These are phyloP conservation scores for Vannuccia rotundouncinata DNA, from an alignment of 2,888 invertebrate species.

Conservation along the genomic window DNA sequence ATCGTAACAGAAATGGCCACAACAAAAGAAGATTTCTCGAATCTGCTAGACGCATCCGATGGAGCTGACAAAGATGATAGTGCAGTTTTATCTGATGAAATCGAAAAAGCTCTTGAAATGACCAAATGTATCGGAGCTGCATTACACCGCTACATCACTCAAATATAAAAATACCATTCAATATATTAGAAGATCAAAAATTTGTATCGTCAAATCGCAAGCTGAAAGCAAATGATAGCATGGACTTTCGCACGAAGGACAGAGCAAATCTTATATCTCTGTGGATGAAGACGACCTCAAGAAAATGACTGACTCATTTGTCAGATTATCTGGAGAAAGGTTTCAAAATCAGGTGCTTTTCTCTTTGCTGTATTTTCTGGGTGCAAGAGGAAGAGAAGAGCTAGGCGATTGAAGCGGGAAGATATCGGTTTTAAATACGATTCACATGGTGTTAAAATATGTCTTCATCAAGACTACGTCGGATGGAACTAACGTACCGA, in stretches of 20 bases:
- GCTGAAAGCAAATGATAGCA: constrained; percentile 1
- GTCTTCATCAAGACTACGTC: constrained; percentile 7
- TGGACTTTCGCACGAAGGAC: constrained; percentile 13
- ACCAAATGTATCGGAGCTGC: constrained; percentile 24
- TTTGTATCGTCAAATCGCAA: constrained; percentile 16
- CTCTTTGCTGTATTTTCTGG: neutral
- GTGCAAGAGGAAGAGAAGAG: constrained; percentile 14
- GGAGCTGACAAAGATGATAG: constrained; percentile 1
- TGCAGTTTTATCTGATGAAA: constrained; percentile 7
- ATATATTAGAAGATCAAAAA: constrained; percentile 5
- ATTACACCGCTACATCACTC: constrained; percentile 12
- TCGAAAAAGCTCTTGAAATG: constrained; percentile 9
- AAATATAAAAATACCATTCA: constrained; percentile 16
- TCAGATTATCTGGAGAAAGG: constrained; percentile 14
- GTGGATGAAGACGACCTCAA: constrained; percentile 12
- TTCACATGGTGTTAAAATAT: constrained; percentile 10
- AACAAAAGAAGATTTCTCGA: neutral
- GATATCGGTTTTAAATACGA: constrained; percentile 14
- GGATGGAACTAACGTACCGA: constrained; percentile 11
- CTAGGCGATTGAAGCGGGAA: constrained; percentile 15
- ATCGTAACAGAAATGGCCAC: neutral
- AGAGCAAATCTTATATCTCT: constrained; percentile 26
- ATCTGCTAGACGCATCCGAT: constrained; percentile 5
- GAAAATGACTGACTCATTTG: constrained; percentile 14
- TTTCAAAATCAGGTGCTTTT: constrained; percentile 16